Conservation (phyloP, 2,888 invertebrate genomes). For the Tineola bisselliella region DNA sequence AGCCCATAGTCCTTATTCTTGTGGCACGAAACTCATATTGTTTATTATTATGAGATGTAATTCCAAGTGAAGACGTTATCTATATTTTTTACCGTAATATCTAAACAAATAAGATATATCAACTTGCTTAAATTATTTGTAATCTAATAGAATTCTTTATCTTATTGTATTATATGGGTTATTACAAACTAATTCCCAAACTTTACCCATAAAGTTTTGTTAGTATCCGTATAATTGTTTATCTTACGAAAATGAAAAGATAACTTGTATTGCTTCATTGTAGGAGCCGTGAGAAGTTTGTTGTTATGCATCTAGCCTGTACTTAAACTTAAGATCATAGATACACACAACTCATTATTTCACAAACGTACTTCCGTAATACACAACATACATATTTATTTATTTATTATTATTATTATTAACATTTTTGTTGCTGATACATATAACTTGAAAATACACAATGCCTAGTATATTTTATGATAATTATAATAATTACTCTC, state of each 20-base stretch:
- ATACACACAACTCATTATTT: slow-evolving; percentile 1
- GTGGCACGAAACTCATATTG: background rate
- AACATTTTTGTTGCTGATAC: no score
- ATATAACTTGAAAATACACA: no score
- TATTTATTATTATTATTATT: background rate
- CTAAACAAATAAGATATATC: background rate
- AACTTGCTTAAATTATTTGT: no score
- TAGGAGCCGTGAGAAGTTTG: slow-evolving; percentile 3
- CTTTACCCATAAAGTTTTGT: background rate
- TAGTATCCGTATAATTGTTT: background rate
- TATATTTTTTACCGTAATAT: background rate
- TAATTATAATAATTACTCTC: no score
- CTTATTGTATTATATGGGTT: background rate
- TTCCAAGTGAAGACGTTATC: background rate
- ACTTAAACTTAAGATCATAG: background rate
- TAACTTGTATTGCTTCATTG: background rate
- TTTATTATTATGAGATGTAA: background rate
- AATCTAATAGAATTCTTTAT: no score
- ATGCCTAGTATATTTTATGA: no score
- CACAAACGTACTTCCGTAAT: slow-evolving; percentile 3
- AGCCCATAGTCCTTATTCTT: background rate
- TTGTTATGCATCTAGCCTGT: slow-evolving; percentile 2
- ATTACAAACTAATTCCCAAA: background rate
- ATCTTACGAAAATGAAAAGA: background rate
- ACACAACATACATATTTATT: background rate